A percentile compares a stretch with the other conserved stretches of the same genome.
phyloP scores from a whole-genome alignment of 2,797 vertebrate genomes.

The Zalophus californianus region DNA sequence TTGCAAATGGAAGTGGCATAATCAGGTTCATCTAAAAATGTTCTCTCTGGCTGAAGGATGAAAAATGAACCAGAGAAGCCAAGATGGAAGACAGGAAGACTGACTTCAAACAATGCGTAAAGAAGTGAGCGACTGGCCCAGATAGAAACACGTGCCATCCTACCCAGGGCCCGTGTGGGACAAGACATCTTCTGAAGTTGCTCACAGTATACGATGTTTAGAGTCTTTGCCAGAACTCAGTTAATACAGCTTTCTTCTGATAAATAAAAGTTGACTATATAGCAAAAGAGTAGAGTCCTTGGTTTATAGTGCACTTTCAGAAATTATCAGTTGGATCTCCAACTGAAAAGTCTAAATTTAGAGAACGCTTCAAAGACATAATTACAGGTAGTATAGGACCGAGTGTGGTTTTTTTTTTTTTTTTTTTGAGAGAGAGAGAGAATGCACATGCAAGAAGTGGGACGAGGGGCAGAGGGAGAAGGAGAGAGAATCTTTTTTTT shows the following conservation, averaged over 20 bases:
- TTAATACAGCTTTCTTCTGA: not conserved
- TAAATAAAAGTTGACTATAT: not conserved
- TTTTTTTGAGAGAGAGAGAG: not conserved
- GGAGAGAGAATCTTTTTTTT: not conserved
- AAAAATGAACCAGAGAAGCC: not conserved
- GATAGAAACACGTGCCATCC: too few species aligned
- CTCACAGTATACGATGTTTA: accelerated
- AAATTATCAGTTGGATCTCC: not conserved
- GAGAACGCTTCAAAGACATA: not conserved
- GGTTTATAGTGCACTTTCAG: not conserved
- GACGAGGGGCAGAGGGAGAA: not conserved
- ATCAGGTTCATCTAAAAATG: slow-evolving; percentile 3
- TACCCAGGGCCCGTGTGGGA: accelerated
- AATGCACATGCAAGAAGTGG: not conserved
- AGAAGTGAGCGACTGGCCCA: not conserved
- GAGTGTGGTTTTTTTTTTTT: not conserved
- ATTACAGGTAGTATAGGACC: not conserved
- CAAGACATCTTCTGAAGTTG: not conserved
- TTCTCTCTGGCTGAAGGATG: not conserved
- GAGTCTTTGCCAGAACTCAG: not conserved
- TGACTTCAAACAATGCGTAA: not conserved
- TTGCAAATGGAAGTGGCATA: slow-evolving; percentile 59
- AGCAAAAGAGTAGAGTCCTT: not conserved
- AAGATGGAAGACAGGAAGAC: not conserved
- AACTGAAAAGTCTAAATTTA: not conserved